Percentiles rank a stretch among this genome's conserved stretches.
Evolutionary conservation across 1,140 invertebrate species (phyloP).

Genomic region (Pomacea maculata): DNA sequence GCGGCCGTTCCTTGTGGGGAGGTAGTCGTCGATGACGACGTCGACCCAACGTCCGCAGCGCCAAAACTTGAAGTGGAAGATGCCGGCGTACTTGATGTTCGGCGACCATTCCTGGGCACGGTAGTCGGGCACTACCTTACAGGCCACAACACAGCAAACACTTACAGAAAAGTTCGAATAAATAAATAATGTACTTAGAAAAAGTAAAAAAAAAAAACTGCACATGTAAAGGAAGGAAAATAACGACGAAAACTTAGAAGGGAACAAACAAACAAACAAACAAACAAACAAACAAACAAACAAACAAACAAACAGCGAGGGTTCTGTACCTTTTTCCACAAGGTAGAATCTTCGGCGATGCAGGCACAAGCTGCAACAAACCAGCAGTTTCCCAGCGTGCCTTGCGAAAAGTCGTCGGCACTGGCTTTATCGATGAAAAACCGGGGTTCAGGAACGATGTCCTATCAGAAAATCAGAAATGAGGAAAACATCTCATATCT

Average conservation of each 20-base stretch:
- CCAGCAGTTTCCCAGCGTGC: constrained; percentile 73
- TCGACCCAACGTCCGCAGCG: constrained; percentile 81
- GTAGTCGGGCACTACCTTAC: constrained; percentile 60
- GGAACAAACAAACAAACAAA: background rate
- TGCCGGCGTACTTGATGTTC: constrained; percentile 55
- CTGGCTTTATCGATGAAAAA: constrained; percentile 71
- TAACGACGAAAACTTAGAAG: background rate
- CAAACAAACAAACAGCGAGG: background rate
- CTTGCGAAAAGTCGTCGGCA: constrained; percentile 72
- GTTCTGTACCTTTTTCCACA: constrained; percentile 67
- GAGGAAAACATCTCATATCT: too few species aligned
- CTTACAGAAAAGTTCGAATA: background rate
- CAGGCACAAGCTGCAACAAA: constrained; percentile 76
- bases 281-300: too few species aligned
- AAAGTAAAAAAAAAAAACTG: background rate
- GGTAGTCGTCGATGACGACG: constrained; percentile 79
- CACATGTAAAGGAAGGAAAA: background rate
- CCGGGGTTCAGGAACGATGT: constrained; percentile 64
- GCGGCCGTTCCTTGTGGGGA: constrained; percentile 68
- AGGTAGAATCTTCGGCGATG: constrained; percentile 73
- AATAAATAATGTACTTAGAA: background rate
- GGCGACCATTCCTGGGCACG: constrained; percentile 60
- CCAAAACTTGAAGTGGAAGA: constrained; percentile 80
- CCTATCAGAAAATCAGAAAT: constrained; percentile 48
- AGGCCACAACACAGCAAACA: background rate